Conservation (phyloP, 2,113 vertebrate species). For the Ailurus styani region DNA sequence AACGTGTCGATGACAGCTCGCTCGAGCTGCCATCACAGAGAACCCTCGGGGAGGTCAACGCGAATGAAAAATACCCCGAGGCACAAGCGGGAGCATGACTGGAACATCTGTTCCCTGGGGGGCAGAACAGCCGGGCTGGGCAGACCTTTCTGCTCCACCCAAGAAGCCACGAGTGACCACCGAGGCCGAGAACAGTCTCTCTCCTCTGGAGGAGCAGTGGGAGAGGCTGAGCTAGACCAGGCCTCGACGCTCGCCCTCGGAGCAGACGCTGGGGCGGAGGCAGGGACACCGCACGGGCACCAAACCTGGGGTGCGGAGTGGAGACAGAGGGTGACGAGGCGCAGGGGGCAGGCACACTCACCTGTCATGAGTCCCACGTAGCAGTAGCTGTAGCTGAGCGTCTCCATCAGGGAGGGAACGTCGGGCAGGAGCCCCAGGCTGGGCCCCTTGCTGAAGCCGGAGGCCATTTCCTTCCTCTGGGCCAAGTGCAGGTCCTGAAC, state of each 20-base stretch:
- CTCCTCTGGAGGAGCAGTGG: rapidly evolving
- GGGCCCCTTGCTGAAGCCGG: slow-evolving; percentile 81
- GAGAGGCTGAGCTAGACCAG: neutral
- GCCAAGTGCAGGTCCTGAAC: slow-evolving; percentile 84
- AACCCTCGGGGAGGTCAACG: neutral
- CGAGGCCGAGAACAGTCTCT: neutral
- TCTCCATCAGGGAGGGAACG: slow-evolving; percentile 86
- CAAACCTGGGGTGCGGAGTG: rapidly evolving
- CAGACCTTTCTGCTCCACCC: neutral
- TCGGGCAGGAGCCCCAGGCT: slow-evolving; percentile 79
- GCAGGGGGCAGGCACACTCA: slow-evolving; percentile 44
- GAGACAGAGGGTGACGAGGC: rapidly evolving
- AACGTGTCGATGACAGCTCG: neutral
- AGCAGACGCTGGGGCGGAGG: neutral
- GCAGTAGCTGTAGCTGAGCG: slow-evolving; percentile 92
- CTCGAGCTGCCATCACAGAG: neutral
- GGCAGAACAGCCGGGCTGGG: neutral
- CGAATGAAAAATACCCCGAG: neutral
- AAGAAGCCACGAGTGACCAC: rapidly evolving
- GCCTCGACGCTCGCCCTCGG: neutral
- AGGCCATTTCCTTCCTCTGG: slow-evolving; percentile 87
- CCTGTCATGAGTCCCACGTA: slow-evolving; percentile 92
- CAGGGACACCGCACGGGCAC: neutral
- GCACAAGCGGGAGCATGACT: no score
- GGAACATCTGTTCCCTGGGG: no score